Percentiles rank a stretch among this genome's conserved stretches.
These are phyloP conservation scores for Plusia festucae DNA, from an alignment of 2,888 invertebrate species.

Conservation along the genomic window DNA sequence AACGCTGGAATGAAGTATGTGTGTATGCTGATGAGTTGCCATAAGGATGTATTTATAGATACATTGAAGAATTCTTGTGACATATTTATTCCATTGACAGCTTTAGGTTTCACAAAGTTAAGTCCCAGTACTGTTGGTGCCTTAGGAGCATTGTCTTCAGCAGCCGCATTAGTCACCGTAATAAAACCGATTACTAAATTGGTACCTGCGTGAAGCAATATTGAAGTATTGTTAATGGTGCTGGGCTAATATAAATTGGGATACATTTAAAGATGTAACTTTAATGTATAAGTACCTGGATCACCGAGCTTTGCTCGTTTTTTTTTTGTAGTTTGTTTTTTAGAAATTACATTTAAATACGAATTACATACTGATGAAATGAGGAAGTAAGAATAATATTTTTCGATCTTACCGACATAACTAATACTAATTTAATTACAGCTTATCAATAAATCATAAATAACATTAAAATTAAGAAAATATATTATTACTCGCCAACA, in stretches of 20 bases:
- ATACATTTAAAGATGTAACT: slow-evolving; percentile 20
- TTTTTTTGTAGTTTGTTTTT: too few relatives aligned
- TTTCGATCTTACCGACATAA: too few relatives aligned
- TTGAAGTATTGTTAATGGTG: slow-evolving; percentile 41
- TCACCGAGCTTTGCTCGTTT: too few relatives aligned
- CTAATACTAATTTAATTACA: too few relatives aligned
- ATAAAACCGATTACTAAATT: slow-evolving; percentile 94
- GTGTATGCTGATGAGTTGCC: slow-evolving; percentile 74
- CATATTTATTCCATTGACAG: slow-evolving; percentile 95
- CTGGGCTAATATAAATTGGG: slow-evolving; percentile 46
- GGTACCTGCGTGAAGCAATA: slow-evolving; percentile 84
- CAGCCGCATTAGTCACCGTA: slow-evolving; percentile 93
- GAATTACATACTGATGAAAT: too few relatives aligned
- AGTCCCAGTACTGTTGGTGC: slow-evolving; percentile 94
- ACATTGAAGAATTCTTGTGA: slow-evolving; percentile 96
- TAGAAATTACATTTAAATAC: too few relatives aligned
- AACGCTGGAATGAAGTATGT: slow-evolving; percentile 70
- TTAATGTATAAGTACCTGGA: slow-evolving; percentile 3
- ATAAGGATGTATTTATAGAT: slow-evolving; percentile 93
- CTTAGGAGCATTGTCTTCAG: slow-evolving; percentile 94
- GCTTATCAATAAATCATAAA: too few relatives aligned
- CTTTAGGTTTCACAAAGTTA: slow-evolving; percentile 93
- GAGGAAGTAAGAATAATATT: too few relatives aligned
- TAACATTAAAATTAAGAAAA: too few relatives aligned
- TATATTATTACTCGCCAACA: too few relatives aligned